Evolutionary conservation across 2,797 vertebrate genomes (phyloP).

Genomic region (Masticophis lateralis): DNA sequence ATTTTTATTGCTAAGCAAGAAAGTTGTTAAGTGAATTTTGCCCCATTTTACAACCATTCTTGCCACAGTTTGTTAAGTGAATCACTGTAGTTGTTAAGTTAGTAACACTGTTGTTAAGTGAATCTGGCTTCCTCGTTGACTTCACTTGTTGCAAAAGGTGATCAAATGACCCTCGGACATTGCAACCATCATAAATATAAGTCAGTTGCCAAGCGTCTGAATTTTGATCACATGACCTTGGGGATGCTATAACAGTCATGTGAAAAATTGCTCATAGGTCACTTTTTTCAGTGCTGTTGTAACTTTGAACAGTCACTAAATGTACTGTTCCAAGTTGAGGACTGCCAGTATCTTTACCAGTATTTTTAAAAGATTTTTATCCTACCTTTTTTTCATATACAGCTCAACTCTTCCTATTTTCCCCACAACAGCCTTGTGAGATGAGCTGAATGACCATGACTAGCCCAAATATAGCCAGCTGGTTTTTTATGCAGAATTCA

Average conservation of each 20-base stretch:
- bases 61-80: neutral
- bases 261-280: too few relatives aligned
- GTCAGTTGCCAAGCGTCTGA: neutral
- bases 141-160: neutral
- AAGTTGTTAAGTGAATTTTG: neutral
- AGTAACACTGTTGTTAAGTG: neutral
- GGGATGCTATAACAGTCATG: neutral
- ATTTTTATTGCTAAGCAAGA: neutral
- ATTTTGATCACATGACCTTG: neutral
- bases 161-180: neutral
- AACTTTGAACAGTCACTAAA: too few relatives aligned
- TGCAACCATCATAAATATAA: neutral
- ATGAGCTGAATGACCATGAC: too few relatives aligned
- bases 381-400: too few relatives aligned
- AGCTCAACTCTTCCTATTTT: too few relatives aligned
- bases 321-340: too few relatives aligned
- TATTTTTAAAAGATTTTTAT: neutral
- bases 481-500: too few relatives aligned
- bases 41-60: neutral
- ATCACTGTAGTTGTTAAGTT: neutral
- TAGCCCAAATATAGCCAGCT: too few relatives aligned
- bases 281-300: too few relatives aligned
- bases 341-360: neutral
- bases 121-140: neutral
- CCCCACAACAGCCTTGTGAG: too few relatives aligned